Percentiles rank a stretch among this genome's conserved stretches.
phyloP scores from a whole-genome alignment of 2,797 vertebrate species.

The Clarias platycephalus region DNA sequence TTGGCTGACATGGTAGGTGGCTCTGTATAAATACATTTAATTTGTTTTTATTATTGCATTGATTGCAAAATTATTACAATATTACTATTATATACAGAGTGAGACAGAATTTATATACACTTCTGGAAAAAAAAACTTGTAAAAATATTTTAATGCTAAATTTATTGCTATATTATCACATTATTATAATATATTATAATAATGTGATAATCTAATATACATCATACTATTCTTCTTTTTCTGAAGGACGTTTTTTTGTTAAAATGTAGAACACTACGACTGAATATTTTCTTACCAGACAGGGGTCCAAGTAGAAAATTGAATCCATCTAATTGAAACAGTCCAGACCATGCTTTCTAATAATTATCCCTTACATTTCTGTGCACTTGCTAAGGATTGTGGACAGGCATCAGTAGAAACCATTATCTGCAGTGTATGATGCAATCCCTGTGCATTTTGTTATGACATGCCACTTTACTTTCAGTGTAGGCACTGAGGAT shows the following conservation, averaged over 20 bases:
- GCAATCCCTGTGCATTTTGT: constrained; percentile 52
- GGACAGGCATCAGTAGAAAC: not conserved
- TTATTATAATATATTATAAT: no score
- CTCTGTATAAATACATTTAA: not conserved
- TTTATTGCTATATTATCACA: no score
- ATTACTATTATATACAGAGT: not conserved
- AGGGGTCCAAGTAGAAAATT: not conserved
- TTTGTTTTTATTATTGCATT: not conserved
- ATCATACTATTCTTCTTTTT: no score
- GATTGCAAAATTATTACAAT: not conserved
- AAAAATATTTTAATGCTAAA: no score
- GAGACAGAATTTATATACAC: no score
- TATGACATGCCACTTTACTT: constrained; percentile 45
- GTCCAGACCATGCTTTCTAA: constrained; percentile 2
- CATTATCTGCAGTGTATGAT: constrained; percentile 39
- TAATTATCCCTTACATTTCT: constrained; percentile 12
- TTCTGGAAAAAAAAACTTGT: no score
- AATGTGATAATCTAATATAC: no score
- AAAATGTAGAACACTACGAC: not conserved
- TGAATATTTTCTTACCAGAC: not conserved
- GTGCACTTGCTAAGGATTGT: constrained; percentile 6
- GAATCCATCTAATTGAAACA: not conserved
- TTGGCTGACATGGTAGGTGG: constrained; percentile 79
- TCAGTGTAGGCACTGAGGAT: constrained; percentile 60
- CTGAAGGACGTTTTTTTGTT: not conserved